Conservation (phyloP, 2,888 invertebrate species). For the Mycogona germanica region DNA sequence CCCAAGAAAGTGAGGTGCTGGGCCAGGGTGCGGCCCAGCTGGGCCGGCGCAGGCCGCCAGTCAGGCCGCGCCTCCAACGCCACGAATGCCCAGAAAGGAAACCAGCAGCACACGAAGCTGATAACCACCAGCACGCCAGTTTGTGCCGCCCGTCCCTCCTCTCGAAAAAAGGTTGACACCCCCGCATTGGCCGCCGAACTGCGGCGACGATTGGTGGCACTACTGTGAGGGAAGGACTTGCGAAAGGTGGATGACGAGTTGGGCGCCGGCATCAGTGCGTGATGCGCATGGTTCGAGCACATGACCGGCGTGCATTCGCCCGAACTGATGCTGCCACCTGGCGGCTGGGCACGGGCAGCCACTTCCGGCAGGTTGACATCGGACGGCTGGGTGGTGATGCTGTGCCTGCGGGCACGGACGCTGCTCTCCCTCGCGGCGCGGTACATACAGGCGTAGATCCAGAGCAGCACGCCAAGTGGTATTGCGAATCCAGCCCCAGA, state of each 20-base stretch:
- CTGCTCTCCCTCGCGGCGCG: slow-evolving; percentile 61
- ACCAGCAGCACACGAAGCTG: slow-evolving; percentile 48
- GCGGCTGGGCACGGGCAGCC: too few species aligned
- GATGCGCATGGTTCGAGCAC: slow-evolving; percentile 17
- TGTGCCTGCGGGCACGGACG: slow-evolving; percentile 44
- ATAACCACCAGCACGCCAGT: slow-evolving; percentile 67
- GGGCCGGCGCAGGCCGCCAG: slow-evolving; percentile 22
- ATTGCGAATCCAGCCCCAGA: slow-evolving; percentile 38
- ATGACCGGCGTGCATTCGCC: slow-evolving; percentile 20
- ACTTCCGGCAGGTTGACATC: slow-evolving; percentile 21
- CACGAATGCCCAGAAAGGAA: slow-evolving; percentile 39
- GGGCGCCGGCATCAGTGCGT: slow-evolving; percentile 16
- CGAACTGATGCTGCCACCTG: slow-evolving; percentile 18
- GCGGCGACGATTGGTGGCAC: slow-evolving; percentile 42
- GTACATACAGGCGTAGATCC: slow-evolving; percentile 62
- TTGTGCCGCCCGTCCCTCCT: slow-evolving; percentile 78
- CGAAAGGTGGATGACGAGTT: too few species aligned
- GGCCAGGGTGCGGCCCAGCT: slow-evolving; percentile 42
- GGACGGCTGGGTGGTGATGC: slow-evolving; percentile 33
- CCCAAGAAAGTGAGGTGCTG: slow-evolving; percentile 44
- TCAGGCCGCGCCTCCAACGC: slow-evolving; percentile 34
- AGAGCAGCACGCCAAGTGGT: slow-evolving; percentile 45
- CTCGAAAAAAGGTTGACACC: slow-evolving; percentile 49
- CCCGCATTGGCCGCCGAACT: slow-evolving; percentile 74
- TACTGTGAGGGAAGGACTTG: slow-evolving; percentile 3